Percentiles rank a stretch among this genome's conserved stretches.
phyloP scores from a whole-genome alignment of 2,888 invertebrate genomes.

The Sabellastarte sp. region DNA sequence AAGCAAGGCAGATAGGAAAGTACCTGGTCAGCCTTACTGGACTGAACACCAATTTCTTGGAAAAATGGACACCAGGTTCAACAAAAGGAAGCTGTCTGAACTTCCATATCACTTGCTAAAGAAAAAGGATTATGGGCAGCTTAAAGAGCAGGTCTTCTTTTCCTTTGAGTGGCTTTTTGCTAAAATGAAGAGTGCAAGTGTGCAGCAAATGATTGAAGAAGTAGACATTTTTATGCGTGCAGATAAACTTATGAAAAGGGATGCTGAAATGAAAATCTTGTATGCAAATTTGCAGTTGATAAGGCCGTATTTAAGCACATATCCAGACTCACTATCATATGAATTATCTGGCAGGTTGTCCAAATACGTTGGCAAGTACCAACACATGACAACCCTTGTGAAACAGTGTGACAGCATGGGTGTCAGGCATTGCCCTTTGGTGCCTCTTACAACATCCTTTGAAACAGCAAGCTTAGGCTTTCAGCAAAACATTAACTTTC shows the following conservation, averaged over 20 bases:
- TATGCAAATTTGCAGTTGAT: neutral
- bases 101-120: constrained; percentile 43
- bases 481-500: constrained; percentile 1
- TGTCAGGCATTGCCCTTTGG: neutral
- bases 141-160: constrained; percentile 90
- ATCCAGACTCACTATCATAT: constrained; percentile 1
- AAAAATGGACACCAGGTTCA: constrained; percentile 34
- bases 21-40: constrained; percentile 42
- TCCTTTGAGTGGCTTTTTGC: constrained; percentile 96
- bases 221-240: constrained; percentile 61
- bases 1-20: constrained; percentile 39
- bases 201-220: constrained; percentile 91
- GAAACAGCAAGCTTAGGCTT: neutral
- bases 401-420: neutral
- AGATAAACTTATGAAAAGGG: constrained; percentile 1
- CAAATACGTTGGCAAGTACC: neutral
- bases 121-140: constrained; percentile 70
- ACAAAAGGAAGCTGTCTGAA: constrained; percentile 46
- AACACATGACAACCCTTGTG: neutral
- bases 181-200: constrained; percentile 86
- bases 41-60: neutral
- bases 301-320: neutral
- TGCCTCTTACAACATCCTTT: constrained; percentile 3
- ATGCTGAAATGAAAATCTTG: constrained; percentile 13
- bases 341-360: neutral